Evolutionary conservation across 2,797 vertebrate genomes (phyloP).

Genomic region (Peromyscus attwateri): DNA sequence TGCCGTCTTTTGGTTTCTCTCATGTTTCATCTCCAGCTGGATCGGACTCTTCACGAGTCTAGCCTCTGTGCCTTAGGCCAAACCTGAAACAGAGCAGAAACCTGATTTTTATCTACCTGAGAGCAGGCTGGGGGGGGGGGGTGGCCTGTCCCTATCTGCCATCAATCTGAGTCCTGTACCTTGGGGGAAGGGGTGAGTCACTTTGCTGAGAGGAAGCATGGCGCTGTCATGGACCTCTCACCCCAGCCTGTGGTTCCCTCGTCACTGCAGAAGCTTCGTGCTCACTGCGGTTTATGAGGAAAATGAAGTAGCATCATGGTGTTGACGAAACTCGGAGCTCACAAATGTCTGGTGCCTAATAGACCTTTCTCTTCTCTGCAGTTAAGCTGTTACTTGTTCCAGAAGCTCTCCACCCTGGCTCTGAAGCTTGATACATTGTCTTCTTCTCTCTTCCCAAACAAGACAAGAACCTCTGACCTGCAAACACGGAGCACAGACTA

Average conservation of each 20-base stretch:
- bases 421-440: background rate
- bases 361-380: background rate
- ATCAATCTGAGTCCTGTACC: background rate
- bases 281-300: slow-evolving; percentile 1
- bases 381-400: slow-evolving; percentile 25
- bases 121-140: background rate
- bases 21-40: background rate
- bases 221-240: background rate
- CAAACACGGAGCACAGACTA: background rate
- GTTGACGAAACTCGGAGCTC: background rate
- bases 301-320: background rate
- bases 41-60: background rate
- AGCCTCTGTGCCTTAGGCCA: background rate
- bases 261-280: background rate
- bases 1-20: background rate
- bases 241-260: background rate
- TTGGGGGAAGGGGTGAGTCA: background rate
- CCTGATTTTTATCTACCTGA: background rate
- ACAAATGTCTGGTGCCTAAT: background rate
- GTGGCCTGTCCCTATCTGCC: background rate
- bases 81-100: slow-evolving; percentile 10
- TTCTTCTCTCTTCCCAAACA: background rate
- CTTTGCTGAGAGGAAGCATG: background rate
- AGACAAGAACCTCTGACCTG: slow-evolving; percentile 16
- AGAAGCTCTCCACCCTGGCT: background rate